Conservation (phyloP, 1,140 invertebrate genomes). For the Apis mellifera region DNA sequence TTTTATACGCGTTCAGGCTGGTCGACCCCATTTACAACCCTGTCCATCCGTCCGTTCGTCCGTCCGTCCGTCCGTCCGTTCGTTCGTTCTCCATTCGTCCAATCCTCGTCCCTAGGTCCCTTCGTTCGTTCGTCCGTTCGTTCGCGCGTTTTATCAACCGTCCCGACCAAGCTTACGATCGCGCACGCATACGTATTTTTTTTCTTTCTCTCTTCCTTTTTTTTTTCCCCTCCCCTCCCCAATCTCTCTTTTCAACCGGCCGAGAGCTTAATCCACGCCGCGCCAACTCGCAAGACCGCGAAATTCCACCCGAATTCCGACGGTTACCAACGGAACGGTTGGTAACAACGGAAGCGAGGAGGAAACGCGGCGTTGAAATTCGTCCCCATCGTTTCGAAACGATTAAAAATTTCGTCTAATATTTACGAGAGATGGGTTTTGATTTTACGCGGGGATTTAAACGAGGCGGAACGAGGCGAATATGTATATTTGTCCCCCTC, state of each 20-base stretch:
- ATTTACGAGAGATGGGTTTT: not conserved
- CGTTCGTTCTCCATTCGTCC: not conserved
- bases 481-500: slow-evolving; percentile 33
- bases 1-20: slow-evolving; percentile 71
- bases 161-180: slow-evolving; percentile 7
- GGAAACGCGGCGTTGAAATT: no score
- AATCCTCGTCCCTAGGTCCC: slow-evolving; percentile 1
- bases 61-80: slow-evolving; percentile 36
- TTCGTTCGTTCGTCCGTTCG: slow-evolving; percentile 2
- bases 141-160: slow-evolving; percentile 48
- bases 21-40: slow-evolving; percentile 63
- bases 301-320: not conserved
- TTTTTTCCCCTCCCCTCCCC: not conserved
- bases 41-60: slow-evolving; percentile 39
- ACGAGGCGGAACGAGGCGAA: no score
- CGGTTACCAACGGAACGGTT: no score
- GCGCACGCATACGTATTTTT: not conserved
- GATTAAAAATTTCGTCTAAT: not conserved
- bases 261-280: not conserved
- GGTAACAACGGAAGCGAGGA: not conserved
- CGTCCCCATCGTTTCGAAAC: no score
- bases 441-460: slow-evolving; percentile 41
- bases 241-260: no score
- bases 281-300: not conserved
- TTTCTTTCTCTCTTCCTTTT: no score